Evolutionary conservation across 2,113 vertebrate genomes (phyloP).

Genomic region (Fukomys damarensis): DNA sequence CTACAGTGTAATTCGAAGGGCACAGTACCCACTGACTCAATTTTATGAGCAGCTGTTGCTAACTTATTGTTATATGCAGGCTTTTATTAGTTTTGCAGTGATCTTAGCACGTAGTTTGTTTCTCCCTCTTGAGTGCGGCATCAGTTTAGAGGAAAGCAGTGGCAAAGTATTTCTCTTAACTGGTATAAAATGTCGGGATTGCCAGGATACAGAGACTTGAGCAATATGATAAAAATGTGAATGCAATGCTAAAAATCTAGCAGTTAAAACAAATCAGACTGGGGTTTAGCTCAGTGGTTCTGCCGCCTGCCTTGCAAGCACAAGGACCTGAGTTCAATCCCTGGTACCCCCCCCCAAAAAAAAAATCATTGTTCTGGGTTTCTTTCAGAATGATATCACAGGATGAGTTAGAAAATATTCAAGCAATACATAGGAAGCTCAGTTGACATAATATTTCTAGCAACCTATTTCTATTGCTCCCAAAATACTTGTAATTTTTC

Average conservation of each 20-base stretch:
- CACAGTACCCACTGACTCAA: background rate
- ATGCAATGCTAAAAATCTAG: background rate
- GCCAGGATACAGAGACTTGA: slow-evolving; percentile 70
- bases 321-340: too few species aligned
- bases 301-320: too few species aligned
- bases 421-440: background rate
- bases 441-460: background rate
- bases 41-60: slow-evolving; percentile 9
- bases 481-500: slow-evolving; percentile 26
- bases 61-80: background rate
- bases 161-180: background rate
- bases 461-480: background rate
- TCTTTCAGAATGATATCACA: slow-evolving; percentile 35
- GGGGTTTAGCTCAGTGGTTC: too few species aligned
- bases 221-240: slow-evolving; percentile 28
- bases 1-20: background rate
- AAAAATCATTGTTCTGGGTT: background rate
- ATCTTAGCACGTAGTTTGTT: background rate
- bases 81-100: slow-evolving; percentile 2
- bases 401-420: background rate
- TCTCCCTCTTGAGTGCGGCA: background rate
- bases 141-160: background rate
- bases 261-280: too few species aligned
- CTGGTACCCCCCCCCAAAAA: too few species aligned
- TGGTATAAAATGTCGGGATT: slow-evolving; percentile 63